Percentiles rank a stretch among this genome's conserved stretches.
Evolutionary conservation across 2,797 vertebrate species (phyloP).

Genomic region (Protosalanx chinensis): DNA sequence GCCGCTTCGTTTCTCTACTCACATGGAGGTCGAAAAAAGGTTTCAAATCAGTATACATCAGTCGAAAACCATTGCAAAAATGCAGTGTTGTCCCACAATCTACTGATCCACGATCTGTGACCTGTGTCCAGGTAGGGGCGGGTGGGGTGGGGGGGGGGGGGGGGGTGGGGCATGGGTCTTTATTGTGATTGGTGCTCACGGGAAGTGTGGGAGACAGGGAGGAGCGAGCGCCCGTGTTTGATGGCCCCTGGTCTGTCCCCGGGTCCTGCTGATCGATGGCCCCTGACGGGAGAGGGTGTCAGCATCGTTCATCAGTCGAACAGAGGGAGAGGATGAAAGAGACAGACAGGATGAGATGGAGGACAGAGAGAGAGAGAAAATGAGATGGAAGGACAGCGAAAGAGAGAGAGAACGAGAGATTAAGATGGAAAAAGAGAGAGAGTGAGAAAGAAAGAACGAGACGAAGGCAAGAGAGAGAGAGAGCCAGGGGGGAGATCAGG

Average conservation of each 20-base stretch:
- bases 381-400: constrained; percentile 33
- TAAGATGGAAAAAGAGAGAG: constrained; percentile 15
- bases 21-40: too few relatives aligned
- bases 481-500: neutral
- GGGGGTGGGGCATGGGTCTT: neutral
- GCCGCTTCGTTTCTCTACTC: constrained; percentile 15
- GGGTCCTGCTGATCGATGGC: neutral
- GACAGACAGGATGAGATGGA: too few relatives aligned
- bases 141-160: too few relatives aligned
- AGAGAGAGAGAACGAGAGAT: neutral
- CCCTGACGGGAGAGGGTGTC: neutral
- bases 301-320: neutral
- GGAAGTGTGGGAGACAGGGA: neutral
- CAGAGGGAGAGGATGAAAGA: neutral
- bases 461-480: constrained; percentile 17
- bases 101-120: neutral
- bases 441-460: constrained; percentile 21
- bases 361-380: neutral
- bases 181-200: neutral
- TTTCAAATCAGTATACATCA: too few relatives aligned
- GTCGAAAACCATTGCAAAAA: too few relatives aligned
- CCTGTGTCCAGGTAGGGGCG: neutral
- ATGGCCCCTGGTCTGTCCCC: neutral
- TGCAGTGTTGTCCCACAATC: too few relatives aligned
- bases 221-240: neutral